Percentiles rank a stretch among this genome's conserved stretches.
Evolutionary conservation across 2,113 vertebrate genomes (phyloP).

Genomic region (Syngnathus typhle): DNA sequence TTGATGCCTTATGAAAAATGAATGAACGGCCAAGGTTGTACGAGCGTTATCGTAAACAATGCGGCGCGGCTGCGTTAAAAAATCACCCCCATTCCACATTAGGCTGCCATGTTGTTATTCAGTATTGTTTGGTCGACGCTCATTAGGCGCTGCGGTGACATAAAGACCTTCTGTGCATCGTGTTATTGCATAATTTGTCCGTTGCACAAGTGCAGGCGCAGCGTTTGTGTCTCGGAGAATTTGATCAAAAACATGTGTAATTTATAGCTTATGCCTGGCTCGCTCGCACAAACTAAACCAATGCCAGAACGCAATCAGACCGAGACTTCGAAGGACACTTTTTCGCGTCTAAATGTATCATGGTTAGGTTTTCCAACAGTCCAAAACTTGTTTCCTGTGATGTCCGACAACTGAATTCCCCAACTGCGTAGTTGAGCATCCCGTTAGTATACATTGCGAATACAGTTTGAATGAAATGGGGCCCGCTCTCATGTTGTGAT

Average conservation of each 20-base stretch:
- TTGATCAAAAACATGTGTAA: background rate
- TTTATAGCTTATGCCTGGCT: background rate
- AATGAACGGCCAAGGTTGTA: background rate
- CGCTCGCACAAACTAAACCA: background rate
- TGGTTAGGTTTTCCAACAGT: too few relatives aligned
- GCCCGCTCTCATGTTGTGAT: background rate
- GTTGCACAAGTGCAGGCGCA: background rate
- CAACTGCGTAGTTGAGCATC: background rate
- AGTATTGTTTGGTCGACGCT: background rate
- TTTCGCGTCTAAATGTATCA: background rate
- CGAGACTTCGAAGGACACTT: background rate
- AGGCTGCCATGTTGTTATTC: background rate
- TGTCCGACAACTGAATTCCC: background rate
- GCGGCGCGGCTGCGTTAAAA: background rate
- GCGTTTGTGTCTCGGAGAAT: background rate
- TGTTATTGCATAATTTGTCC: background rate
- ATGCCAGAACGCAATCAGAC: too few relatives aligned
- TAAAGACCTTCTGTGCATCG: background rate
- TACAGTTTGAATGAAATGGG: background rate
- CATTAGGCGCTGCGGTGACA: background rate
- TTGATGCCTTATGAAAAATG: slow-evolving; percentile 1
- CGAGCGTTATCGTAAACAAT: background rate
- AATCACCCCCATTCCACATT: background rate
- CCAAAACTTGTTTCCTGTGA: background rate
- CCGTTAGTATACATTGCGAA: background rate